phyloP scores from a whole-genome alignment of 2,113 vertebrate species.

The Glaucomys volans region DNA sequence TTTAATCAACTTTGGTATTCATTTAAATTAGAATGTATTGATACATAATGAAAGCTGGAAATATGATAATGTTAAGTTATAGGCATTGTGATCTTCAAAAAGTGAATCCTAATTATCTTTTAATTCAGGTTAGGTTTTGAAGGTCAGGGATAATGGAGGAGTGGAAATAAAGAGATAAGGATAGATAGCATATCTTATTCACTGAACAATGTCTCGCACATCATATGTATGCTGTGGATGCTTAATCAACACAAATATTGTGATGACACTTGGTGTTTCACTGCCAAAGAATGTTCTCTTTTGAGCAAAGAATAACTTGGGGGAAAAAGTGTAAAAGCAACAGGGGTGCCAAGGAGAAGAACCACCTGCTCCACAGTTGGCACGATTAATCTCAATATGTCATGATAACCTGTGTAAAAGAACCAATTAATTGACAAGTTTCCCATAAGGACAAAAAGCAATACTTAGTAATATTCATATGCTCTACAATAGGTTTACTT shows the following conservation, averaged over 20 bases:
- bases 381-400: not conserved
- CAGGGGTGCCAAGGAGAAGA: not conserved
- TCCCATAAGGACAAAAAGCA: not conserved
- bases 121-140: not conserved
- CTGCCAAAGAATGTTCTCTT: not conserved
- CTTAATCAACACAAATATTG: not conserved
- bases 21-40: constrained; percentile 31
- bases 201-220: not conserved
- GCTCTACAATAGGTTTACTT: not conserved
- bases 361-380: not conserved
- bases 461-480: not conserved
- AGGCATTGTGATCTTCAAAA: not conserved
- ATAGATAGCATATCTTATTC: not conserved
- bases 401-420: not conserved
- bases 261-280: not conserved
- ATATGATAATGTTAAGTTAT: not conserved
- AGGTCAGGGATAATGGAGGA: not conserved
- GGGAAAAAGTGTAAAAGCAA: not conserved
- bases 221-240: not conserved
- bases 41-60: not conserved
- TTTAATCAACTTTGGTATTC: not conserved
- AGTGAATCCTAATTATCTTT: not conserved
- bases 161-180: not conserved
- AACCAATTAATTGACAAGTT: not conserved
- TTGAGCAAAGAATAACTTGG: not conserved